Conservation (phyloP, 2,113 vertebrate species). For the Pristiophorus japonicus region DNA sequence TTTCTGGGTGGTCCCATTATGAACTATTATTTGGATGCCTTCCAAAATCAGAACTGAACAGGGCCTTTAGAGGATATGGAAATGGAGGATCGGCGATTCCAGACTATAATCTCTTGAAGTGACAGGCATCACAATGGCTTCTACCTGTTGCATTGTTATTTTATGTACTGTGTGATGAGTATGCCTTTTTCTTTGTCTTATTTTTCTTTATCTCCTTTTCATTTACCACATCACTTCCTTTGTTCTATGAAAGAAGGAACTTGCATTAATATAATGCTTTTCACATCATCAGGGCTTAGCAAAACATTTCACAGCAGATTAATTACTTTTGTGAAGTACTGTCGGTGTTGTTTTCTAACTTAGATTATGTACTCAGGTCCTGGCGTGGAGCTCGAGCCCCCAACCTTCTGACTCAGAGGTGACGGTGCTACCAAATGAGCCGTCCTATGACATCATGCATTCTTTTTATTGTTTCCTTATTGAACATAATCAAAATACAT, state of each 20-base stretch:
- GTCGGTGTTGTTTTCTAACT: neutral
- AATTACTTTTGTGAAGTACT: neutral
- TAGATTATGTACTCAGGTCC: neutral
- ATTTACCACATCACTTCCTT: neutral
- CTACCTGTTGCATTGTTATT: neutral
- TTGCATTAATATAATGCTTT: neutral
- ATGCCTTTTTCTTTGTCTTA: neutral
- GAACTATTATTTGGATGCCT: neutral
- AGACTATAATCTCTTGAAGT: neutral
- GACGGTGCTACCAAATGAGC: neutral
- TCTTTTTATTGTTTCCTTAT: neutral
- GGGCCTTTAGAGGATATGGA: neutral
- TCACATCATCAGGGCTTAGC: neutral
- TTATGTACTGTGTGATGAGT: neutral
- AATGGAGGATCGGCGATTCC: neutral
- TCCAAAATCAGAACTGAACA: neutral
- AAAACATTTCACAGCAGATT: neutral
- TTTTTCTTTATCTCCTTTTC: neutral
- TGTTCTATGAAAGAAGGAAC: neutral
- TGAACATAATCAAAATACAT: neutral
- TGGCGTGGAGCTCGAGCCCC: neutral
- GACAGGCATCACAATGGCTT: neutral
- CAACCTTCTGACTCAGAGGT: too few species aligned
- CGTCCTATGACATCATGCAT: neutral
- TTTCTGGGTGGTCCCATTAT: neutral